phyloP scores from a whole-genome alignment of 2,888 invertebrate genomes.

The Neoaliturus tenellus region DNA sequence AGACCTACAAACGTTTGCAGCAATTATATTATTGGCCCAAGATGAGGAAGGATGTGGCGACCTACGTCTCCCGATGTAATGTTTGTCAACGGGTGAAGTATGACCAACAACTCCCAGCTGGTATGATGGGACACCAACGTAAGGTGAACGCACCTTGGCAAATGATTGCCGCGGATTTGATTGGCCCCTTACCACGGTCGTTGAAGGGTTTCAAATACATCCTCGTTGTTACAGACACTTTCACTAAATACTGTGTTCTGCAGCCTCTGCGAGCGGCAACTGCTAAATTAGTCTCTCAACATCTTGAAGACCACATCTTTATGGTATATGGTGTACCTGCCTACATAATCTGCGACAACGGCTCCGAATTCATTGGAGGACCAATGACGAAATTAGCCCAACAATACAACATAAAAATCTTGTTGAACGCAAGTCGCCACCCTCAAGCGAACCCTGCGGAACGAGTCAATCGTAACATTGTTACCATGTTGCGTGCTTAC shows the following conservation, averaged over 20 bases:
- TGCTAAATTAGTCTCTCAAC: constrained; percentile 43
- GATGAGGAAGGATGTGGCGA: neutral
- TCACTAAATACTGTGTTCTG: constrained; percentile 65
- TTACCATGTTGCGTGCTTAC: no score
- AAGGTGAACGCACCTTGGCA: neutral
- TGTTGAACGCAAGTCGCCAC: no score
- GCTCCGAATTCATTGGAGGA: no score
- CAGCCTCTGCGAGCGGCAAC: constrained; percentile 65
- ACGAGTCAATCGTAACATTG: no score
- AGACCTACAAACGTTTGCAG: neutral
- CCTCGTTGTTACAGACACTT: constrained; percentile 66
- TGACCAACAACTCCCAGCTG: neutral
- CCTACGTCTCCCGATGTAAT: constrained; percentile 7
- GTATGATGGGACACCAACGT: neutral
- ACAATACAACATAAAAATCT: no score
- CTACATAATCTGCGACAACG: no score
- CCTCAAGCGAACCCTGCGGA: no score
- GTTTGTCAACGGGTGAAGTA: constrained; percentile 9
- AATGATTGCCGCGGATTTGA: constrained; percentile 64
- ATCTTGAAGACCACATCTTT: constrained; percentile 61
- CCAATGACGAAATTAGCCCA: no score
- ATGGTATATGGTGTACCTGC: constrained; percentile 28
- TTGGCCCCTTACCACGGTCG: constrained; percentile 68
- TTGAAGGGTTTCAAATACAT: constrained; percentile 64
- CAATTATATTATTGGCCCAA: constrained; percentile 41